phyloP scores from a whole-genome alignment of 1,140 invertebrate species.

The Belonocnema kinseyi region DNA sequence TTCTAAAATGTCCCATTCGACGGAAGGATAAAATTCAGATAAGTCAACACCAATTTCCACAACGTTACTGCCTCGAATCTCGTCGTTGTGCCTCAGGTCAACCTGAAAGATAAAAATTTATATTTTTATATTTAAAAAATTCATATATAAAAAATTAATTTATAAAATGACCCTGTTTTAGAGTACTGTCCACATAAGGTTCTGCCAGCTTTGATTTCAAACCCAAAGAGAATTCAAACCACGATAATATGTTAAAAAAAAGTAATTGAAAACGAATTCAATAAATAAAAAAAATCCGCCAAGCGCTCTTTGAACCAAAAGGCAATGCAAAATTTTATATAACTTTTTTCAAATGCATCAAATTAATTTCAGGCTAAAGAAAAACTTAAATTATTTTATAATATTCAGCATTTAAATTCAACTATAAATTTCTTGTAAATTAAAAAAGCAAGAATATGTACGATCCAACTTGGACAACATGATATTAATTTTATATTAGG shows the following conservation, averaged over 20 bases:
- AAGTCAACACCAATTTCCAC: constrained; percentile 94
- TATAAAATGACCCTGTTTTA: not conserved
- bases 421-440: too few species aligned
- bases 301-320: not conserved
- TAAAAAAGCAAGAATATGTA: too few species aligned
- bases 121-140: too few species aligned
- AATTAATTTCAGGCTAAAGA: too few species aligned
- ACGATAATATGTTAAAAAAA: not conserved
- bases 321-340: not conserved
- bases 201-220: constrained; percentile 19
- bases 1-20: constrained; percentile 98
- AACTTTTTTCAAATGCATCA: not conserved
- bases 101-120: constrained; percentile 78
- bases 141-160: too few species aligned
- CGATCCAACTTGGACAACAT: too few species aligned
- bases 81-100: constrained; percentile 91
- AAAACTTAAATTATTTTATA: too few species aligned
- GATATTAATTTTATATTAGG: not conserved
- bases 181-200: not conserved
- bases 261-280: not conserved
- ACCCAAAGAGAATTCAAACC: constrained; percentile 10
- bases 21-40: constrained; percentile 95
- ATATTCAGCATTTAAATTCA: too few species aligned
- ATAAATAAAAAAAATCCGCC: not conserved
- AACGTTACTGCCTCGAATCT: constrained; percentile 87